Evolutionary conservation across 2,797 vertebrate genomes (phyloP).

Genomic region (Paedocypris micromegethes): DNA sequence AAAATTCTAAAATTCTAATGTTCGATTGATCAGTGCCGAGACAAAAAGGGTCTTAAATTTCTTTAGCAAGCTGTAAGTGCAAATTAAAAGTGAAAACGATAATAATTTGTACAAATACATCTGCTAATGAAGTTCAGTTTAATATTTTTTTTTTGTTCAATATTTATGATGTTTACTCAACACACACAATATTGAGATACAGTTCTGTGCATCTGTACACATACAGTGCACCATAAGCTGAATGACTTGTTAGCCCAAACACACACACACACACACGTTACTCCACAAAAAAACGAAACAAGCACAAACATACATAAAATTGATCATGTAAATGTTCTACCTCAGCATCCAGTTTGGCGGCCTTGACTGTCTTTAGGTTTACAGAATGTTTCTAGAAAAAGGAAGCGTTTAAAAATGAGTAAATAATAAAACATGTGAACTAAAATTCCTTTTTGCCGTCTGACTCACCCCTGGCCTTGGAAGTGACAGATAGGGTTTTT

Average conservation of each 20-base stretch:
- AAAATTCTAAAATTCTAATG: too few relatives aligned
- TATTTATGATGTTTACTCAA: too few relatives aligned
- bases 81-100: too few relatives aligned
- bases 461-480: conserved; percentile 91
- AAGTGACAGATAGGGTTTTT: conserved; percentile 88
- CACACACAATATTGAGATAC: too few relatives aligned
- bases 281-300: neutral
- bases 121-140: too few relatives aligned
- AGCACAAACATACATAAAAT: neutral
- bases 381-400: conserved; percentile 81
- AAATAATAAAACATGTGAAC: conserved; percentile 1
- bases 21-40: too few relatives aligned
- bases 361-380: conserved; percentile 85
- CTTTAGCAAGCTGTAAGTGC: too few relatives aligned
- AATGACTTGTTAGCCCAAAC: neutral
- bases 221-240: too few relatives aligned
- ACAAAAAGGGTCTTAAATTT: too few relatives aligned
- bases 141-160: too few relatives aligned
- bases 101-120: too few relatives aligned
- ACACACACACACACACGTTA: neutral
- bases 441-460: conserved; percentile 19
- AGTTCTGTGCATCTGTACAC: too few relatives aligned
- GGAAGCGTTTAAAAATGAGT: neutral
- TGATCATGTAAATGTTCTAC: conserved; percentile 59
- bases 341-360: conserved; percentile 89